Percentiles rank a stretch among this genome's conserved stretches.
These are phyloP conservation scores for Telenomus remus DNA, from an alignment of 1,140 invertebrate genomes.

Conservation along the genomic window DNA sequence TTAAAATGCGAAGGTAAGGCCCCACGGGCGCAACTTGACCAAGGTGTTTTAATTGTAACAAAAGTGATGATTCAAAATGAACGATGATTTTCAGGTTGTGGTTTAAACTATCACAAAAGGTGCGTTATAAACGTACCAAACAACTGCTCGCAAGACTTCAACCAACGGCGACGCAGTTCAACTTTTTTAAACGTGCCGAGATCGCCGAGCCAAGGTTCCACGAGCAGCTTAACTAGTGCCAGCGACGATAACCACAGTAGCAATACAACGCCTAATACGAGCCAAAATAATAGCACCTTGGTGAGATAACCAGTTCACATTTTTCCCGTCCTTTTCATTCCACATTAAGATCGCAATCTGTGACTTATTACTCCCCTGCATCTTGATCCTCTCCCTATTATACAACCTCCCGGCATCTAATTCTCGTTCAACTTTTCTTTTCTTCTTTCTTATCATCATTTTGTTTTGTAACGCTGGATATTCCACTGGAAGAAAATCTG, in stretches of 20 bases:
- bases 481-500: no score
- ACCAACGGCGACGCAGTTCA: slow-evolving; percentile 75
- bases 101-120: slow-evolving; percentile 98
- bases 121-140: slow-evolving; percentile 99
- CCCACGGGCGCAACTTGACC: background rate
- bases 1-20: slow-evolving; percentile 97
- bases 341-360: background rate
- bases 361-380: background rate
- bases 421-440: slow-evolving; percentile 8
- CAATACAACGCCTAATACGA: slow-evolving; percentile 68
- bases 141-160: slow-evolving; percentile 86
- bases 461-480: slow-evolving; percentile 8
- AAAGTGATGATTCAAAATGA: background rate
- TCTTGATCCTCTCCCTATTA: no score
- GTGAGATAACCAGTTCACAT: slow-evolving; percentile 51
- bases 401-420: no score
- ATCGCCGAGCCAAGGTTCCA: slow-evolving; percentile 80
- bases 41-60: background rate
- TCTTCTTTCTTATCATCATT: slow-evolving; percentile 17
- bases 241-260: slow-evolving; percentile 73
- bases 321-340: background rate
- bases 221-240: slow-evolving; percentile 72
- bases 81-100: slow-evolving; percentile 84
- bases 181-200: slow-evolving; percentile 80
- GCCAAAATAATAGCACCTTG: slow-evolving; percentile 72